Conservation (phyloP, 1,140 invertebrate genomes). For the Sogatella furcifera region DNA sequence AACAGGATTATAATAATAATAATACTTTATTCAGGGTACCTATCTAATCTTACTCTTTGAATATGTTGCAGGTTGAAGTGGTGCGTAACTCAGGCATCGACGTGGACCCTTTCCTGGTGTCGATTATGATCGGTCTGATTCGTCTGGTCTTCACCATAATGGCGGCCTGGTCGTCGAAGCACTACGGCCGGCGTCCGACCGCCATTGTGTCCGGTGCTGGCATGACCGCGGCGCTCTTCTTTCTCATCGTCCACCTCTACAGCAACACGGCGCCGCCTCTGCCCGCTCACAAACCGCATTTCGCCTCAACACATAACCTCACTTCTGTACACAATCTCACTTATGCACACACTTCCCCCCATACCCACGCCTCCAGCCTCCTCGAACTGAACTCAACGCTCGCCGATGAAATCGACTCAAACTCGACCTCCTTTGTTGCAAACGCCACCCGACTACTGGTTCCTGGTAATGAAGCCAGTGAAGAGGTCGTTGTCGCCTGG, state of each 20-base stretch:
- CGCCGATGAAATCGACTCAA: not conserved
- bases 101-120: constrained; percentile 44
- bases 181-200: constrained; percentile 42
- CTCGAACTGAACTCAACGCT: not conserved
- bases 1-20: no score
- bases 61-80: constrained; percentile 39
- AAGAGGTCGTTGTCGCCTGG: constrained; percentile 19
- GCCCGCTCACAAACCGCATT: not conserved
- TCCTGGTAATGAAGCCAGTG: not conserved
- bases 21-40: no score
- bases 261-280: constrained; percentile 5
- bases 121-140: constrained; percentile 43
- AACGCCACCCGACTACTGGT: constrained; percentile 31
- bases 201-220: constrained; percentile 46
- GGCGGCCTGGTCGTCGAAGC: constrained; percentile 39
- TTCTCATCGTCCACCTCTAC: constrained; percentile 38
- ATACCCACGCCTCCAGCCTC: not conserved
- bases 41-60: not conserved
- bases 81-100: constrained; percentile 42
- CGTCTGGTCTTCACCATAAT: constrained; percentile 41
- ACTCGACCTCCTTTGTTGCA: not conserved
- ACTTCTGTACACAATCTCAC: not conserved
- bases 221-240: constrained; percentile 46
- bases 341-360: no score
- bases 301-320: not conserved